phyloP scores from a whole-genome alignment of 2,888 invertebrate genomes.

The Luperina nickerlii region DNA sequence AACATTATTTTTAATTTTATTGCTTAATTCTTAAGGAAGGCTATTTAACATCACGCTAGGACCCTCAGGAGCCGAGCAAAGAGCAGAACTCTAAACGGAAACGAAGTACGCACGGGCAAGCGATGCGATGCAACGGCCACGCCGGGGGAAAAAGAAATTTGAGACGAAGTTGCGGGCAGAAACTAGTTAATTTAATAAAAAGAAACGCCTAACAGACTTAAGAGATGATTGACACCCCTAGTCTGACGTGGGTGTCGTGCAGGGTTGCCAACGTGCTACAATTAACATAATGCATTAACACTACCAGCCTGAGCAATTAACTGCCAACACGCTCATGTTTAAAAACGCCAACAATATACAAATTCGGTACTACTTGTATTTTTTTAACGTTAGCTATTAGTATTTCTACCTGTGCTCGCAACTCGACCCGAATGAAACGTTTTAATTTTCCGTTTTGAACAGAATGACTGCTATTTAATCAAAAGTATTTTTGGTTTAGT shows the following conservation, averaged over 20 bases:
- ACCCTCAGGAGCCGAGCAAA: neutral
- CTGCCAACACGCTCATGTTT: neutral
- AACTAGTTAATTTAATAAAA: neutral
- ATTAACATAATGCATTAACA: slow-evolving; percentile 52
- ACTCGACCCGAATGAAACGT: neutral
- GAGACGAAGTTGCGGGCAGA: neutral
- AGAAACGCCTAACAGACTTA: neutral
- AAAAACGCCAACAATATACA: neutral
- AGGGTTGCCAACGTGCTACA: slow-evolving; percentile 49
- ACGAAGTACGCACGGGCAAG: neutral
- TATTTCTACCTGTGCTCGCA: neutral
- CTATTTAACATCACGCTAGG: neutral
- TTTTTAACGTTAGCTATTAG: neutral
- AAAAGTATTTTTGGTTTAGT: neutral
- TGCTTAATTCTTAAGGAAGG: neutral
- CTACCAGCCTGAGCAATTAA: slow-evolving; percentile 40
- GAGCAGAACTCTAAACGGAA: neutral
- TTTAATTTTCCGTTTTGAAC: neutral
- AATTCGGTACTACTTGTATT: neutral
- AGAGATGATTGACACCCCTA: slow-evolving; percentile 47
- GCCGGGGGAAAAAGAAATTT: neutral
- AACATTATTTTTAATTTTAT: neutral
- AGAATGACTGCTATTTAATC: neutral
- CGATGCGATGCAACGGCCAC: too few relatives aligned
- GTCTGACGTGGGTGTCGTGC: neutral